phyloP scores from a whole-genome alignment of 2,888 invertebrate genomes.

The Pherbina coryleti region DNA sequence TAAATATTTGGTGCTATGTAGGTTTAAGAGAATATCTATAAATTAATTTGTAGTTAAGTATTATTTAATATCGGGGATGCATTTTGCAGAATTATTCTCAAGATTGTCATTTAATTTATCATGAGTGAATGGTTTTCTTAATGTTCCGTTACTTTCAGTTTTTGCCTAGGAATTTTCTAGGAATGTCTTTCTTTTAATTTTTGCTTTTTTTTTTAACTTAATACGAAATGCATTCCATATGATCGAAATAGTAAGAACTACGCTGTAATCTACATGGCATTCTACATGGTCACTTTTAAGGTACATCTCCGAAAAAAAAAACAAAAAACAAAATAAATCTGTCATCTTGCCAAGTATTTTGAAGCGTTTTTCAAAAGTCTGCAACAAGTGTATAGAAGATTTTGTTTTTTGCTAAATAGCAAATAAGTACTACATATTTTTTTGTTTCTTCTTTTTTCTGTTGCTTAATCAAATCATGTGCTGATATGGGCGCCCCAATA shows the following conservation, averaged over 20 bases:
- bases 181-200: no score
- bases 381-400: slow-evolving; percentile 11
- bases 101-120: no score
- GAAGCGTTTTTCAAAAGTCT: not conserved
- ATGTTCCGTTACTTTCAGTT: no score
- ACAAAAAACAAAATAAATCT: slow-evolving; percentile 1
- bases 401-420: not conserved
- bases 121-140: no score
- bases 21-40: no score
- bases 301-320: not conserved
- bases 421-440: not conserved
- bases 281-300: not conserved
- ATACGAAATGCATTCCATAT: no score
- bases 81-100: no score
- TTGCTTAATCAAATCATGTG: slow-evolving; percentile 7
- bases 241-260: not conserved
- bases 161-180: no score
- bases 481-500: not conserved
- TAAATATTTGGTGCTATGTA: no score
- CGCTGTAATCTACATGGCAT: not conserved
- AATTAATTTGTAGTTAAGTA: no score
- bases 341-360: slow-evolving; percentile 21
- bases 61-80: no score
- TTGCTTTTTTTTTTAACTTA: no score
- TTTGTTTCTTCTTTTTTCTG: not conserved